These are phyloP conservation scores for Epinephelus cyanopodus DNA, from an alignment of 2,113 vertebrate species.

Conservation along the genomic window DNA sequence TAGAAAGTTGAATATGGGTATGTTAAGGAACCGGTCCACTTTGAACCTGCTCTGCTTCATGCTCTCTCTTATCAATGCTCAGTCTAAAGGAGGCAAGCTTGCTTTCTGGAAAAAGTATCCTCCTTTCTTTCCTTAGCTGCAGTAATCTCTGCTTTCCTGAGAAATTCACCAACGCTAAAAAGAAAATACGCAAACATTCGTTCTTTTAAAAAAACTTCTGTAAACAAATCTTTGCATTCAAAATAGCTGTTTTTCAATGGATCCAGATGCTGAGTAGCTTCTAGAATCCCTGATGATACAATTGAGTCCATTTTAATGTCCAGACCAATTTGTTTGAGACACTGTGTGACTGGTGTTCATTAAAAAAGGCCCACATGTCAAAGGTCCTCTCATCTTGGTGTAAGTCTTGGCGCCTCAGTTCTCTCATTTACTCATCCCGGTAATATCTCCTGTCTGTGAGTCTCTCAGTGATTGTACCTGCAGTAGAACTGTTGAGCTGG, in stretches of 20 bases:
- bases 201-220: neutral
- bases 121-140: neutral
- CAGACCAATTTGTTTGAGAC: neutral
- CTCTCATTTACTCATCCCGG: neutral
- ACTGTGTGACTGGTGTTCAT: neutral
- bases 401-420: neutral
- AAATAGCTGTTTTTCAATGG: neutral
- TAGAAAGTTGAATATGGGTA: neutral
- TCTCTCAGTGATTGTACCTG: conserved; percentile 28
- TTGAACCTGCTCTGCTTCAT: neutral
- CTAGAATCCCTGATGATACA: neutral
- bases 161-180: neutral
- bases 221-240: conserved; percentile 1
- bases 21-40: neutral
- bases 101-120: neutral
- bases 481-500: conserved; percentile 57
- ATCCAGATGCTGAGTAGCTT: neutral
- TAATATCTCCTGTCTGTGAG: conserved; percentile 37
- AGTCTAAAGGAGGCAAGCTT: neutral
- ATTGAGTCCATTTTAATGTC: neutral
- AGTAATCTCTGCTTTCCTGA: neutral
- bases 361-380: neutral
- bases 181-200: conserved; percentile 17
- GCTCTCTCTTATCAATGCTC: neutral
- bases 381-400: neutral